phyloP scores from a whole-genome alignment of 2,113 vertebrate species.

The Odocoileus hemionus region DNA sequence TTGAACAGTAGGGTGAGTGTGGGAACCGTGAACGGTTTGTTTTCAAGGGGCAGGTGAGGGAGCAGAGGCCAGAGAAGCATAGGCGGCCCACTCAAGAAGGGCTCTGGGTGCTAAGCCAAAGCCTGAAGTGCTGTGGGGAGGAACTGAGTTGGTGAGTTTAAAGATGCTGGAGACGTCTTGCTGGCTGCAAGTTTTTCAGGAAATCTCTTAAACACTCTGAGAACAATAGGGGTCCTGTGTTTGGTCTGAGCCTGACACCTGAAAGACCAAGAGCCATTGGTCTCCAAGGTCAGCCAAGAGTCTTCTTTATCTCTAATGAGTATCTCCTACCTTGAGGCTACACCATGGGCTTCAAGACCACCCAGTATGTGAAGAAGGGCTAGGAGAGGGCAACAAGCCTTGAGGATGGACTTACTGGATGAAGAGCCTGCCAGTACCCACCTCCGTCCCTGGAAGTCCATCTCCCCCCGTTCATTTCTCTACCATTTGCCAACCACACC shows the following conservation, averaged over 20 bases:
- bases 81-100: background rate
- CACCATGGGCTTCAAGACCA: background rate
- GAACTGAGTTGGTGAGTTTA: background rate
- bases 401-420: background rate
- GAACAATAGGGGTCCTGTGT: background rate
- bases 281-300: background rate
- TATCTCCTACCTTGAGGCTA: background rate
- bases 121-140: background rate
- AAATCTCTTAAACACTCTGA: background rate
- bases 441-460: no score
- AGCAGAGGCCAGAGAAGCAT: background rate
- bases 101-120: background rate
- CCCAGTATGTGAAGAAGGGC: background rate
- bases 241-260: background rate
- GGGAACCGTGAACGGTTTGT: background rate
- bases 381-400: background rate
- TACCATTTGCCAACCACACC: background rate
- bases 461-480: rapidly evolving
- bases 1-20: background rate
- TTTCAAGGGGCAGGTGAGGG: background rate
- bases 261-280: background rate
- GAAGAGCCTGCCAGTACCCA: background rate
- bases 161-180: background rate
- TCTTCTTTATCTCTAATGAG: background rate
- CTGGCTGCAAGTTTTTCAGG: background rate